These are phyloP conservation scores for Melanotaenia boesemani DNA, from an alignment of 2,797 vertebrate genomes.

Conservation along the genomic window DNA sequence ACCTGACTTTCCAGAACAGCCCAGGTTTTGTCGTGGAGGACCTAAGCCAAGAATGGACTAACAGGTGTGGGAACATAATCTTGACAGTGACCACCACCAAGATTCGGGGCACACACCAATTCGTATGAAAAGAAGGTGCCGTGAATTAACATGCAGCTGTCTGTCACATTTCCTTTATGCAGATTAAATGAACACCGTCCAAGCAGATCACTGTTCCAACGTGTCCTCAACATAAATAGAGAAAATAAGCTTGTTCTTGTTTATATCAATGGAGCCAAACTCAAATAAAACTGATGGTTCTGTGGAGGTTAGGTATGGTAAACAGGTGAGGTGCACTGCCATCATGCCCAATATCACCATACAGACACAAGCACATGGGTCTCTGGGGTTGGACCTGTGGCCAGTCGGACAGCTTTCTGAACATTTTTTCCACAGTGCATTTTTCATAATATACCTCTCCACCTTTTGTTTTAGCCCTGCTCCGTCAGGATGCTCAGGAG, in stretches of 20 bases:
- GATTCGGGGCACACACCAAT: conserved; percentile 48
- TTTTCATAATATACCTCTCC: conserved; percentile 50
- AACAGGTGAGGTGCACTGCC: conserved; percentile 11
- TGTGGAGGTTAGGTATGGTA: conserved; percentile 28
- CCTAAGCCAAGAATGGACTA: conserved; percentile 21
- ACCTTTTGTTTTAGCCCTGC: conserved; percentile 37
- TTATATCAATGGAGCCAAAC: conserved; percentile 49
- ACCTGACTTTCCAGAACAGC: no score
- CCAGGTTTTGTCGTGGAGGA: conserved; percentile 42
- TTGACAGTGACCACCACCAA: conserved; percentile 37
- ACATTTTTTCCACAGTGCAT: conserved; percentile 47
- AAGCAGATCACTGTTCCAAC: conserved; percentile 48
- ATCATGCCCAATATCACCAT: conserved; percentile 31
- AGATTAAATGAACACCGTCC: conserved; percentile 16
- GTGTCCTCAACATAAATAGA: conserved; percentile 46
- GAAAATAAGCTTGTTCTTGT: conserved; percentile 18
- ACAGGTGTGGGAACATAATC: conserved; percentile 41
- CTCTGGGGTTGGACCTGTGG: conserved; percentile 35
- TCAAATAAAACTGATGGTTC: conserved; percentile 53
- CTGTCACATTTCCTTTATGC: rapidly evolving
- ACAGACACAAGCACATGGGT: conserved; percentile 59
- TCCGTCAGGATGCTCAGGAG: background rate
- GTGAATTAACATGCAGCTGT: conserved; percentile 36
- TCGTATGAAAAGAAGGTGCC: conserved; percentile 52
- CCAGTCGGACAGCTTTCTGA: conserved; percentile 54